phyloP scores from a whole-genome alignment of 2,113 vertebrate genomes.

The Centropristis striata region DNA sequence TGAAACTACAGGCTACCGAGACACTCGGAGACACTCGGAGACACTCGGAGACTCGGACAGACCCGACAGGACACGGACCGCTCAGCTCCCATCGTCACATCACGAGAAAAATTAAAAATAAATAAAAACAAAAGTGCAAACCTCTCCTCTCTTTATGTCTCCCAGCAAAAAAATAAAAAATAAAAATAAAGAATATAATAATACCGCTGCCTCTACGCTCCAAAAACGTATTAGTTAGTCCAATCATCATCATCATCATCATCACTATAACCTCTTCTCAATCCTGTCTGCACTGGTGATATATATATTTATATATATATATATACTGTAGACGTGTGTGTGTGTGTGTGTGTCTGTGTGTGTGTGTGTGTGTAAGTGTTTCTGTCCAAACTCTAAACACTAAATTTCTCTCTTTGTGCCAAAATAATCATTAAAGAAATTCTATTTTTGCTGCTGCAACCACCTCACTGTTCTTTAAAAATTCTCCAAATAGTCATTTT shows the following conservation, averaged over 20 bases:
- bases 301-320: too few relatives aligned
- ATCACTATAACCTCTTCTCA: slow-evolving; percentile 33
- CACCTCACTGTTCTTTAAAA: too few relatives aligned
- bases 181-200: slow-evolving; percentile 38
- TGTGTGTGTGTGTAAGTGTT: slow-evolving; percentile 1
- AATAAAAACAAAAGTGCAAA: slow-evolving; percentile 78
- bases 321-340: slow-evolving; percentile 4
- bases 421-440: not conserved
- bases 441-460: not conserved
- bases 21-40: too few relatives aligned
- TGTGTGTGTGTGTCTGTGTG: slow-evolving; percentile 8
- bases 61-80: slow-evolving; percentile 33
- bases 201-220: slow-evolving; percentile 44
- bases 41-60: slow-evolving; percentile 49
- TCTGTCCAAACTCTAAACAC: too few relatives aligned
- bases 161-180: slow-evolving; percentile 60
- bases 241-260: slow-evolving; percentile 49
- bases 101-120: slow-evolving; percentile 58
- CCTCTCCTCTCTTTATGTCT: slow-evolving; percentile 66
- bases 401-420: not conserved
- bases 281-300: slow-evolving; percentile 27
- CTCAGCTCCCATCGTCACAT: slow-evolving; percentile 55
- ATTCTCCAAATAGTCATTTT: too few relatives aligned
- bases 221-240: slow-evolving; percentile 58
- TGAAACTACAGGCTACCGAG: slow-evolving; percentile 68